Evolutionary conservation across 2,797 vertebrate genomes (phyloP), one percentile per base, ranked within the genome.

Genomic region (Megaceryle alcyon): DNA sequence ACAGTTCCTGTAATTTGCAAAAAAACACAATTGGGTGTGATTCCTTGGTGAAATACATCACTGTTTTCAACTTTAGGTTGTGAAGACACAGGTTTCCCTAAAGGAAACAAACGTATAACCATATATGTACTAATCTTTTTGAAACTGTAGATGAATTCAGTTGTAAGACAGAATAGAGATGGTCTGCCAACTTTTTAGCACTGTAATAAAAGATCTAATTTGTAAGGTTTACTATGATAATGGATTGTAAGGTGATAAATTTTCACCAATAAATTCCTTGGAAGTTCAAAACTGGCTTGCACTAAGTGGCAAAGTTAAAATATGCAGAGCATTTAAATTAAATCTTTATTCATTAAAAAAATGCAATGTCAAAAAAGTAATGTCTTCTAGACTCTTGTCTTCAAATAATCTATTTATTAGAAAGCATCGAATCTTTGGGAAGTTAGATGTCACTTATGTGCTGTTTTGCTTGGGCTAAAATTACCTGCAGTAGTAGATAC

Each of bases 381-480:
- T 90, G 96, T 91, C 83, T 77, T 92, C 92, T 19, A 63, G 75
- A 88, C 43, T 83, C 83, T 53, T 68, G 85, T 63, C 64, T 84
- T 87, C 41, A 79, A 87, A 72, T 90, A 88, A 95, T 72, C 53
- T 41, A 6, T 87, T 94, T 95, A 68, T 83, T 86, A 91, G 61
- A 88, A 63, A 54, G 75, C 54, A 88, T 77, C 26, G 48, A 85
- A 26, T 44, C 87, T 78, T 64, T 88, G 63, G 49, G 33, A 96
- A 95, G 92, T 85, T 84, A 88, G 35, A 90, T 95, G 72, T 89
- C 70, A 48, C 33, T 92, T 92, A 44, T 9, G 37, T 54, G 56
- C 60, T 93, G 63, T 75, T 95, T 95, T n/a, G 25, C 88, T 94
- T 94, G 92, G 88, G 94, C 78, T 94, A 90, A 96, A 97, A 95